These are phyloP conservation scores for Myiagra hebetior DNA, from an alignment of 2,113 vertebrate species.

Conservation along the genomic window DNA sequence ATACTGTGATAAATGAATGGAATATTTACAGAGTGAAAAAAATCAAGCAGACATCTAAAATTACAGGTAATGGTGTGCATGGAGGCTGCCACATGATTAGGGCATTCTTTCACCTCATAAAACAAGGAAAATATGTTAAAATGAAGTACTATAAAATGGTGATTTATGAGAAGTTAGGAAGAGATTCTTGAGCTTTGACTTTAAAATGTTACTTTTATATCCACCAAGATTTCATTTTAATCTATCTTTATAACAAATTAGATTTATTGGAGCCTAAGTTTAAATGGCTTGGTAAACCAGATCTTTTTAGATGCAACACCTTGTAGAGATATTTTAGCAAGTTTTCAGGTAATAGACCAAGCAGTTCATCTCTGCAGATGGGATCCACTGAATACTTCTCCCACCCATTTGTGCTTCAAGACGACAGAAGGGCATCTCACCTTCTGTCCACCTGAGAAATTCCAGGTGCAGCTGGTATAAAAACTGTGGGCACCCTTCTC, in stretches of 20 bases:
- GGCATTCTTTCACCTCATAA: slow-evolving; percentile 65
- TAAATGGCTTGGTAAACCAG: neutral
- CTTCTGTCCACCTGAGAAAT: neutral
- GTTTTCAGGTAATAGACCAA: neutral
- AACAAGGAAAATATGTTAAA: slow-evolving; percentile 56
- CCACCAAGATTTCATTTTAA: slow-evolving; percentile 52
- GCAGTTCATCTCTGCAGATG: neutral
- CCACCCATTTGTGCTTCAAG: fast-evolving
- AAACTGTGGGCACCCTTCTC: neutral
- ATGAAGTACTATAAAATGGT: slow-evolving; percentile 46
- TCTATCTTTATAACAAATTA: slow-evolving; percentile 25
- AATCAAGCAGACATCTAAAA: slow-evolving; percentile 47
- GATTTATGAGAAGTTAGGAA: slow-evolving; percentile 49
- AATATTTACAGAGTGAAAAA: slow-evolving; percentile 46
- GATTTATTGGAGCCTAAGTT: slow-evolving; percentile 15
- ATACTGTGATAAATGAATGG: slow-evolving; percentile 49
- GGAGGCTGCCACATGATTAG: slow-evolving; percentile 46
- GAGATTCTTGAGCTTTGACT: slow-evolving; percentile 45
- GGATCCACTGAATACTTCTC: neutral
- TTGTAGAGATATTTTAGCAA: neutral
- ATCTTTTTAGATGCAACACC: neutral
- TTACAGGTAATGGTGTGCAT: slow-evolving; percentile 57
- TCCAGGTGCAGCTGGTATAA: neutral
- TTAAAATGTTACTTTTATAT: slow-evolving; percentile 65
- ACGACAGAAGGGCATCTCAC: neutral